Evolutionary conservation across 2,888 invertebrate genomes (phyloP), one percentile per base, ranked within the genome.

Genomic region (Sarcophaga subvicina): DNA sequence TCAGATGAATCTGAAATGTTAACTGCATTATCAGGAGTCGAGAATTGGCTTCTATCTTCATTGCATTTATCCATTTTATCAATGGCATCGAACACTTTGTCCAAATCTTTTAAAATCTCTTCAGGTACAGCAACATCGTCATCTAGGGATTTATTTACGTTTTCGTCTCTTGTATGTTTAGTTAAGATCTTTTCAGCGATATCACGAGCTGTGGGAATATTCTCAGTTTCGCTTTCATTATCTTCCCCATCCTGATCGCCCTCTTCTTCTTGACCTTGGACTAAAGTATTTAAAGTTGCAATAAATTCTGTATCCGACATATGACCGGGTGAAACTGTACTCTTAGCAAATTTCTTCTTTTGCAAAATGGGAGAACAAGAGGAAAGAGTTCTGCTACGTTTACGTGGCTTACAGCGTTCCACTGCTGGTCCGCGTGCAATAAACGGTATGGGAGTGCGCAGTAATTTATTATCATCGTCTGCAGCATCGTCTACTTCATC

Each of bases 401-500:
- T 89, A 11, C 79, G 83, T 17, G 78, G 88, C 66, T 91, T 90
- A 84, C 87, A 89, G 0, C 89, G 90, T 82, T 93, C 92, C 25
- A 93, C 90, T 3, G 93, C 93, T 83, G 90, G 89, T 1, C 93
- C 93, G 11, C 90, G 92, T 0, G 90, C 85, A 75, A 93, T 93
- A 77, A 89, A 91, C 3, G 93, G 91, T 6, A 93, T 86, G 1
- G 88, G 88, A 0, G 92, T 91, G 6, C 88, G 71, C 4, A 89
- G 84, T 8, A 88, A 88, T 2, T 89, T 89, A 54, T 89, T 89
- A 1, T 90, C 89, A 73, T 89, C 90, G 11, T 89, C 54, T 17
- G 54, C 90, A 72, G 66, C 90, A 83, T 88, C 80, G 6, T 81
- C 80, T 4, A 88, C 86, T 4, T 76, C 70, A 17, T 84, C 45